Evolutionary conservation across 2,888 invertebrate genomes (phyloP).

Genomic region (Beris morrisii): DNA sequence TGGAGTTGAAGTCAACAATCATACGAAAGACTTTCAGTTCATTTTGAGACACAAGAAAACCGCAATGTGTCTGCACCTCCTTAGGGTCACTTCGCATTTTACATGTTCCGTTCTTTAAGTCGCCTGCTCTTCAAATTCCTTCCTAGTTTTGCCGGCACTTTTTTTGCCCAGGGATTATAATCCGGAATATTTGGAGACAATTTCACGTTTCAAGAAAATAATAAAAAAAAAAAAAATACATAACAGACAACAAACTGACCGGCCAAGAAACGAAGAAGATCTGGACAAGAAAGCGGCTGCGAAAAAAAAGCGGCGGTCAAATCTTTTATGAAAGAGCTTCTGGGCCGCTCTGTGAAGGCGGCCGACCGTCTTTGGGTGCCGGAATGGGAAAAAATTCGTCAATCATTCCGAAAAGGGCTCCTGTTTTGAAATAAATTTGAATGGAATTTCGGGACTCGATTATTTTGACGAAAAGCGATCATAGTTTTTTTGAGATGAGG

Average conservation of each 20-base stretch:
- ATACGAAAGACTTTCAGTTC: background rate
- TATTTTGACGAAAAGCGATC: conserved; percentile 31
- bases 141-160: too few species aligned
- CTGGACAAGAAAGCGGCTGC: background rate
- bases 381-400: conserved; percentile 38
- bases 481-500: conserved; percentile 20
- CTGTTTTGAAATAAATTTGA: conserved; percentile 33
- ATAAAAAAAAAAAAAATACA: conserved; percentile 1
- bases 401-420: conserved; percentile 36
- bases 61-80: too few species aligned
- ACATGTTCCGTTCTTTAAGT: too few species aligned
- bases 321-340: conserved; percentile 28
- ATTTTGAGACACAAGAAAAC: background rate
- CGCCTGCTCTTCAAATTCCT: too few species aligned
- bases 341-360: conserved; percentile 16
- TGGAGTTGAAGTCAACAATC: too few species aligned
- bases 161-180: too few species aligned
- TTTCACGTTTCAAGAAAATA: background rate
- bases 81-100: too few species aligned
- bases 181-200: background rate
- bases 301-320: conserved; percentile 8
- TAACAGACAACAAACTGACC: background rate
- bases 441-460: conserved; percentile 30
- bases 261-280: background rate
- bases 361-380: conserved; percentile 32